Conservation (phyloP, 2,797 vertebrate genomes). For the Phataginus tricuspis region DNA sequence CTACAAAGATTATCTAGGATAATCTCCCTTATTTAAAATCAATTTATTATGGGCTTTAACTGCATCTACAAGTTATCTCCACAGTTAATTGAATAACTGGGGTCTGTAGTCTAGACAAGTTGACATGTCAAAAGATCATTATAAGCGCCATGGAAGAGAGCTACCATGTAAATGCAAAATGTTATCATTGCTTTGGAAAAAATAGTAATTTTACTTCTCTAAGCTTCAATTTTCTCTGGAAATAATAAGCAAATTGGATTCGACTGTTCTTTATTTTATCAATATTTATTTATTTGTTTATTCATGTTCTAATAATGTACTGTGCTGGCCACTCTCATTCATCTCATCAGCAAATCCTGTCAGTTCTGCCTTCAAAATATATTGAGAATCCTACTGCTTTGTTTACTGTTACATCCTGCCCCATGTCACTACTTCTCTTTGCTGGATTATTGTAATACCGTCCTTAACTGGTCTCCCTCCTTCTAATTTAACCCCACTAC, state of each 20-base stretch:
- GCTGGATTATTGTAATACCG: neutral
- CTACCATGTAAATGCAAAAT: neutral
- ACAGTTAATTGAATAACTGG: neutral
- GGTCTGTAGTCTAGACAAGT: neutral
- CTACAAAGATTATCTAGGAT: neutral
- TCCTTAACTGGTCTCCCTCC: neutral
- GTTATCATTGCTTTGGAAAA: neutral
- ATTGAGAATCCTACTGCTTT: neutral
- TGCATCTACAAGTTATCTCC: neutral
- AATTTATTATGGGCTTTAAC: neutral
- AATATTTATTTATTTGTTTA: constrained; percentile 12
- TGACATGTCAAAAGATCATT: neutral
- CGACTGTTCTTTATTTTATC: neutral
- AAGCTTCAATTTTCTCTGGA: constrained; percentile 17
- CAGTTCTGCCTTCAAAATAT: constrained; percentile 17
- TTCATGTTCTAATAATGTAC: neutral
- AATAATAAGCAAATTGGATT: neutral
- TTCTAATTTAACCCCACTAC: neutral
- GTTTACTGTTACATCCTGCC: neutral
- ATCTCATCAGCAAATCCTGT: neutral
- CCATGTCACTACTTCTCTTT: neutral
- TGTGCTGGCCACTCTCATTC: neutral
- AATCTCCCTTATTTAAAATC: neutral
- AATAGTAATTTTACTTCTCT: constrained; percentile 7
- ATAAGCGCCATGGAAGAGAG: neutral